These are phyloP conservation scores for Lithobius niger DNA, from an alignment of 1,140 invertebrate species.

Conservation along the genomic window DNA sequence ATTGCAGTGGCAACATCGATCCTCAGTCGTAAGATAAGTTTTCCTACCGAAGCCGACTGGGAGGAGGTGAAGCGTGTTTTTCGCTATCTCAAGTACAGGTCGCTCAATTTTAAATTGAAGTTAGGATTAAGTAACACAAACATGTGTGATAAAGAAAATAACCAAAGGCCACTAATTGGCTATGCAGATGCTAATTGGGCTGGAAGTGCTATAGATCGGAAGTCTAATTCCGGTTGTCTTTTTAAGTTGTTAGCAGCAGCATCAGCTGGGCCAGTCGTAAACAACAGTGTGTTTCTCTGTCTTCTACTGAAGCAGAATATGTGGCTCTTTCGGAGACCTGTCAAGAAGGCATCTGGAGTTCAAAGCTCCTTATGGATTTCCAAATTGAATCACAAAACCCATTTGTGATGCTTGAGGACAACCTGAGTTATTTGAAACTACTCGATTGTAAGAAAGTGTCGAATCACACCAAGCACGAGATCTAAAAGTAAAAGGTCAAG, in stretches of 20 bases:
- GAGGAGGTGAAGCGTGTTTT: too few relatives aligned
- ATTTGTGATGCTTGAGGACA: not conserved
- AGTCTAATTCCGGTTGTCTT: not conserved
- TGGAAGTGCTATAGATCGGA: not conserved
- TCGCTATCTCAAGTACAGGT: too few relatives aligned
- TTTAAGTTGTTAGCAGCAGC: not conserved
- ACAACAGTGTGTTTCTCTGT: not conserved
- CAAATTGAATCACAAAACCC: not conserved
- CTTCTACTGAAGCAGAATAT: not conserved
- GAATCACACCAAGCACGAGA: not conserved
- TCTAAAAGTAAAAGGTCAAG: not conserved
- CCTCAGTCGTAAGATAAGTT: too few relatives aligned
- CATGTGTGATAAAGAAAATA: too few relatives aligned
- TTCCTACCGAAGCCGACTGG: too few relatives aligned
- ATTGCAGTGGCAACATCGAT: too few relatives aligned
- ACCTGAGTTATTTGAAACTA: not conserved
- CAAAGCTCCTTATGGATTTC: not conserved
- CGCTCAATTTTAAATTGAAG: too few relatives aligned
- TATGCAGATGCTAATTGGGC: not conserved
- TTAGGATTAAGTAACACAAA: too few relatives aligned
- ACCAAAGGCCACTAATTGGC: not conserved
- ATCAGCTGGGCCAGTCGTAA: not conserved
- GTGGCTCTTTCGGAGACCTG: not conserved
- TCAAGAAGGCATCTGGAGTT: not conserved
- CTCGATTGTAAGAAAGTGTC: not conserved